phyloP scores from a whole-genome alignment of 2,888 invertebrate genomes.

The Autographa gamma region DNA sequence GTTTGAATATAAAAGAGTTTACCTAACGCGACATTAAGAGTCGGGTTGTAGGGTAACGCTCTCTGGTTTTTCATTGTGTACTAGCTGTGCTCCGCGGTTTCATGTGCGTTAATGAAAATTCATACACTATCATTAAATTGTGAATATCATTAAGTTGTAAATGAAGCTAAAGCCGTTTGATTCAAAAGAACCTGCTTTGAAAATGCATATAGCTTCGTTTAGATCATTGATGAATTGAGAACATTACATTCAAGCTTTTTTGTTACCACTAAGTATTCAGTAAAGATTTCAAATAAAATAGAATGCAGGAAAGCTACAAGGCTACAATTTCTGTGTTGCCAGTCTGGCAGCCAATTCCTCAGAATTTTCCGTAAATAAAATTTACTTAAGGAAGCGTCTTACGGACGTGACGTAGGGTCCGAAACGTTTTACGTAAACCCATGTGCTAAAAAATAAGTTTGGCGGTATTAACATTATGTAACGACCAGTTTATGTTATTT shows the following conservation, averaged over 20 bases:
- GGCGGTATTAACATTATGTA: conserved; percentile 25
- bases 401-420: conserved; percentile 7
- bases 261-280: too few relatives aligned
- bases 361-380: conserved; percentile 1
- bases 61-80: too few relatives aligned
- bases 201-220: too few relatives aligned
- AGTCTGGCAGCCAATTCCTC: background rate
- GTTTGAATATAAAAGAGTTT: conserved; percentile 22
- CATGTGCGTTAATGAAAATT: too few relatives aligned
- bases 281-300: background rate
- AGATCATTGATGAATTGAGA: too few relatives aligned
- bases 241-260: too few relatives aligned
- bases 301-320: conserved; percentile 1
- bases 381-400: conserved; percentile 16
- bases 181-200: too few relatives aligned
- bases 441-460: conserved; percentile 28
- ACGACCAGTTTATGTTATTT: conserved; percentile 35
- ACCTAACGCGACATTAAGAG: background rate
- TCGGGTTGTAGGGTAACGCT: background rate
- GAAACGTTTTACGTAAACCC: conserved; percentile 23
- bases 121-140: too few relatives aligned
- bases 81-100: too few relatives aligned
- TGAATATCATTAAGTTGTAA: too few relatives aligned
- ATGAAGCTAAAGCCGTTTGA: too few relatives aligned
- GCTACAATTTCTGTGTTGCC: background rate